phyloP scores from a whole-genome alignment of 1,140 invertebrate species.

The Physella acuta region DNA sequence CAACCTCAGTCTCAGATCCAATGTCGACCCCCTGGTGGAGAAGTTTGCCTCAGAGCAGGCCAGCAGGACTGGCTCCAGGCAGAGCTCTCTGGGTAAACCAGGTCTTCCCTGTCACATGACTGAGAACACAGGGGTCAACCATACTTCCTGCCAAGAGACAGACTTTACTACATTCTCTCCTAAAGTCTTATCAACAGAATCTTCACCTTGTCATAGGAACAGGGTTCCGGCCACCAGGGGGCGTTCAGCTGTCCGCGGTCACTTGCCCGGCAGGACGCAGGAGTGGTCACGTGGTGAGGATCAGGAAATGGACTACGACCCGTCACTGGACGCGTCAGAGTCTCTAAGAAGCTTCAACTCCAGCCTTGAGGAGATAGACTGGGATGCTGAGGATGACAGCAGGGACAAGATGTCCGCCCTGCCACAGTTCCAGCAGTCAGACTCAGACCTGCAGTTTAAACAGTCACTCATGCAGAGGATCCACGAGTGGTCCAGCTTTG shows the following conservation, averaged over 20 bases:
- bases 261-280: background rate
- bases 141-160: background rate
- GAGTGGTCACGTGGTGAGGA: background rate
- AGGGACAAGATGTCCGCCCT: conserved; percentile 22
- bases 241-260: conserved; percentile 7
- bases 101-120: background rate
- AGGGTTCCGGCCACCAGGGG: background rate
- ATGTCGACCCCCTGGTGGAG: conserved; percentile 17
- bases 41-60: background rate
- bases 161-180: background rate
- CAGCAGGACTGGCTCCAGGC: background rate
- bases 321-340: conserved; percentile 26
- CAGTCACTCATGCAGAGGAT: conserved; percentile 42
- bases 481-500: conserved; percentile 40
- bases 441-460: conserved; percentile 37
- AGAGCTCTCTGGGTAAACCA: conserved; percentile 7
- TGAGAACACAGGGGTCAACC: background rate
- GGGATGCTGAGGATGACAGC: conserved; percentile 28
- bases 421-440: conserved; percentile 3
- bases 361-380: conserved; percentile 33
- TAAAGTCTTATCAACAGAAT: conserved; percentile 5
- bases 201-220: conserved; percentile 14
- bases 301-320: conserved; percentile 23
- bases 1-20: conserved; percentile 7
- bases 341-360: conserved; percentile 35